A percentile compares a stretch with the other conserved stretches of the same genome.
phyloP scores from a whole-genome alignment of 92 coral and sea anemone genomes.

The Meandrina meandrites region DNA sequence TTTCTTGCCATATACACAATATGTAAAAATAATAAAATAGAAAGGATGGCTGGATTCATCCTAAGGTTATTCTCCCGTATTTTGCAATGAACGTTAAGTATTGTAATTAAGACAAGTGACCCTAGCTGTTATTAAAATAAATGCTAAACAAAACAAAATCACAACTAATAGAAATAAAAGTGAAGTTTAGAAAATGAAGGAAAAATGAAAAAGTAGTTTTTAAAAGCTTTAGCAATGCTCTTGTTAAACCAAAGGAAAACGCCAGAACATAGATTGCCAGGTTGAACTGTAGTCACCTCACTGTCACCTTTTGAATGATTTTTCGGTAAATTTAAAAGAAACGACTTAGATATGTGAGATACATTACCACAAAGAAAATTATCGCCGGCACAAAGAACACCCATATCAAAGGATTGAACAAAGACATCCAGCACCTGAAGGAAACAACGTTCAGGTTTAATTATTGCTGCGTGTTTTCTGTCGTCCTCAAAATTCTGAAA shows the following conservation, averaged over 20 bases:
- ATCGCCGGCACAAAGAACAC: constrained; percentile 72
- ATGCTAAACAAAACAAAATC: neutral
- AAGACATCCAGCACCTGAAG: constrained; percentile 82
- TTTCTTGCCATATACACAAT: too few species aligned
- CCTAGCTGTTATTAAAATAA: neutral
- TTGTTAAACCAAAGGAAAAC: neutral
- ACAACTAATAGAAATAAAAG: neutral
- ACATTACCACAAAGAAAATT: constrained; percentile 64
- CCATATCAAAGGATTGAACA: constrained; percentile 61
- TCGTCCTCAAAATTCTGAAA: too few species aligned
- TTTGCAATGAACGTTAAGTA: too few species aligned
- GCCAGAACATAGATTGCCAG: neutral
- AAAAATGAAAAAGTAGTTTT: too few species aligned
- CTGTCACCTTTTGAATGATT: neutral
- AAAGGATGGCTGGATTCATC: too few species aligned
- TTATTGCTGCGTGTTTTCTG: neutral
- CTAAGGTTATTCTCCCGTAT: too few species aligned
- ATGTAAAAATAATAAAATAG: too few species aligned
- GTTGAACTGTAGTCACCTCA: too few species aligned
- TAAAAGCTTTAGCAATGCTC: too few species aligned
- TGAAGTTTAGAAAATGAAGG: neutral
- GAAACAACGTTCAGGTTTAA: neutral
- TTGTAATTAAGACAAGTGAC: too few species aligned
- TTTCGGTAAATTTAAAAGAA: neutral
- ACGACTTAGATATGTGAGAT: neutral